Evolutionary conservation across 2,888 invertebrate genomes (phyloP), one percentile per base, ranked within the genome.

Genomic region (Agrochola litura): DNA sequence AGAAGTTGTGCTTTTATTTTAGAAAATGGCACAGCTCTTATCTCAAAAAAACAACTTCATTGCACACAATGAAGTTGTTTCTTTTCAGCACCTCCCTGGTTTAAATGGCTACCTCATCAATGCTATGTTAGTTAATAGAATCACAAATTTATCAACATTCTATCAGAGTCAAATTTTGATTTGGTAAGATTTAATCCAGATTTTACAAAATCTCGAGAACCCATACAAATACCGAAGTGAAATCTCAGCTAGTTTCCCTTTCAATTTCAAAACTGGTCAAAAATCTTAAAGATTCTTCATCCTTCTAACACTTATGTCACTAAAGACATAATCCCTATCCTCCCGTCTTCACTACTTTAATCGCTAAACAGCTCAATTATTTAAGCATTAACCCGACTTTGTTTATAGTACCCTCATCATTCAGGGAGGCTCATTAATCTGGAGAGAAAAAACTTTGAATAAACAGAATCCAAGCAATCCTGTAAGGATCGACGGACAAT

Each of bases 391-490:
- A 80, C 74, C 77, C 74, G 65, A 66, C 77, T 72, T 74, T 85
- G 71, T 79, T 76, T 87, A 81, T 67, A 46, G 46, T 46, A 83
- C 79, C 81, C 80, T 77, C 79, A 81, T 83, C 85, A 85, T 81
- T 86, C 85, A 77, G 65, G 73, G 65, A 76, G 68, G 63, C 79
- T 86, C 83, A 88, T 83, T 87, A 81, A 88, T 86, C 81, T 83
- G 76, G 12, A 83, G 60, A 75, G 64, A 82, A 87, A 86, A 86
- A 79, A 83, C 77, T 81, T 85, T 83, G 76, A 85, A 86, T 84
- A 86, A 83, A 86, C 80, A 81, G 70, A 79, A 81, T 81, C 65
- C 54, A 56, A 75, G 72, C 76, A 77, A 78, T 77, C 76, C 41
- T 30, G 14, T 69, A 73, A 86, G 60, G 84, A 30, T 30, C 46